Evolutionary conservation across 2,797 vertebrate species (phyloP), one percentile per base, ranked within the genome.

Genomic region (Rhadinocentrus ornatus): DNA sequence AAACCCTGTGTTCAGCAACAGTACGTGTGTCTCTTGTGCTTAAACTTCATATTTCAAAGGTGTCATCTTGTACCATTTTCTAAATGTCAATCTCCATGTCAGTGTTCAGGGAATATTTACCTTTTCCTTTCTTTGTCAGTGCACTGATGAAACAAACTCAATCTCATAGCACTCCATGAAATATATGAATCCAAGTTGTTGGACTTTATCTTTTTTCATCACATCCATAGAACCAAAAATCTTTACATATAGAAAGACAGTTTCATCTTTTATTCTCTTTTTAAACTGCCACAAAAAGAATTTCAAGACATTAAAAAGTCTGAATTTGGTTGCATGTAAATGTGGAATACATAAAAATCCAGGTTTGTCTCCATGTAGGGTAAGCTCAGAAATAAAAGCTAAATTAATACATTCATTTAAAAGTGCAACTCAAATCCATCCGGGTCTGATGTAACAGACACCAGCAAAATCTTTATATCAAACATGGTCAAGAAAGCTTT

Each of bases 31-130:
- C 13, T 27, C 24, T 26, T 13, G 22, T 27, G n/a, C 22, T 24
- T 53, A 24, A 53, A 53, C 50, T 6, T 53, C 24, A 27, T 22
- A 53, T 53, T 53, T 53, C 50, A 53, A 53, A 53, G 50, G 22
- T 53, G 13, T 24, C 26, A 29, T 46, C 41, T 44, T 44, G 41
- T 44, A 18, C 16, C 16, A 26, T 53, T 29, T 26, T 54, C 52
- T 29, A 29, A 29, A 54, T 29, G 48, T 29, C 26, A 15, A 26
- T 27, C 52, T 54, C 29, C 15, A 54, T 18, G 26, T 54, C 52
- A 54, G 26, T 29, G 26, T 54, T 41, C 22, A 41, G n/a, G 35
- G 15, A 41, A 26, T 60, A 27, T 60, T 50, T 24, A 11, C 6
- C 27, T 20, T 46, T 46, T 61, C 27, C 31, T 63, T 24, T 9